Percentiles rank a stretch among this genome's conserved stretches.
These are phyloP conservation scores for Zosterops pallidus DNA, from an alignment of 2,113 vertebrate species.

Conservation along the genomic window DNA sequence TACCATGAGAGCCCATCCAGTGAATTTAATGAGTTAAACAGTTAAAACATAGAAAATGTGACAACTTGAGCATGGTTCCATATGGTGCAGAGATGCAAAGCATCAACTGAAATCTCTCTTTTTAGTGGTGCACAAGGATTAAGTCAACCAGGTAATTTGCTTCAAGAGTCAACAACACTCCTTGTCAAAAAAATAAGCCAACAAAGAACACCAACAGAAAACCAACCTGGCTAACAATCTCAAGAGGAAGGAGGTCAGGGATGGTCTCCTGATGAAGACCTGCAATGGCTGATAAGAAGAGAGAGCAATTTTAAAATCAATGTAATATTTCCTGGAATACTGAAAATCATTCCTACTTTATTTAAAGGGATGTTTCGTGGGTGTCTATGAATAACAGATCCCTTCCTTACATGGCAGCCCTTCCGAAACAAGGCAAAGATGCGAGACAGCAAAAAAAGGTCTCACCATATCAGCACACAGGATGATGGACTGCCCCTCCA, in stretches of 20 bases:
- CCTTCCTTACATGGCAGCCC: slow-evolving; percentile 12
- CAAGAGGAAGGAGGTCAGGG: slow-evolving; percentile 17
- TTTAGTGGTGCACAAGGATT: not conserved
- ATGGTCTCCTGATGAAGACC: slow-evolving; percentile 29
- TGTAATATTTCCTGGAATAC: slow-evolving; percentile 51
- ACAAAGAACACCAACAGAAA: not conserved
- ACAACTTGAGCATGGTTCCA: not conserved
- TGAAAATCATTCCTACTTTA: slow-evolving; percentile 19
- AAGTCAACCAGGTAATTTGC: not conserved
- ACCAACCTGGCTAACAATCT: not conserved
- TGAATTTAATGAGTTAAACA: slow-evolving; percentile 19
- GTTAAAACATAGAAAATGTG: slow-evolving; percentile 2
- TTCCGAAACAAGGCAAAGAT: slow-evolving; percentile 60
- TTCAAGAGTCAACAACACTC: not conserved
- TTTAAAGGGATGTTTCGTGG: slow-evolving; percentile 38
- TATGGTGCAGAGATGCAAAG: not conserved
- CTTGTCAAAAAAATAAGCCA: slow-evolving; percentile 1
- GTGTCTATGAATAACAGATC: slow-evolving; percentile 58
- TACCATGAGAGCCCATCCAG: not conserved
- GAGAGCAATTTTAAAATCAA: slow-evolving; percentile 66
- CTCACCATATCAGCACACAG: slow-evolving; percentile 76
- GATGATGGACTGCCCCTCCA: slow-evolving; percentile 82
- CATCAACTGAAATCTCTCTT: not conserved
- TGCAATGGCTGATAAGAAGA: slow-evolving; percentile 45
- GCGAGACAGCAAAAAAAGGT: slow-evolving; percentile 63